Conservation (phyloP, 2,113 vertebrate species). For the Bucco capensis region DNA sequence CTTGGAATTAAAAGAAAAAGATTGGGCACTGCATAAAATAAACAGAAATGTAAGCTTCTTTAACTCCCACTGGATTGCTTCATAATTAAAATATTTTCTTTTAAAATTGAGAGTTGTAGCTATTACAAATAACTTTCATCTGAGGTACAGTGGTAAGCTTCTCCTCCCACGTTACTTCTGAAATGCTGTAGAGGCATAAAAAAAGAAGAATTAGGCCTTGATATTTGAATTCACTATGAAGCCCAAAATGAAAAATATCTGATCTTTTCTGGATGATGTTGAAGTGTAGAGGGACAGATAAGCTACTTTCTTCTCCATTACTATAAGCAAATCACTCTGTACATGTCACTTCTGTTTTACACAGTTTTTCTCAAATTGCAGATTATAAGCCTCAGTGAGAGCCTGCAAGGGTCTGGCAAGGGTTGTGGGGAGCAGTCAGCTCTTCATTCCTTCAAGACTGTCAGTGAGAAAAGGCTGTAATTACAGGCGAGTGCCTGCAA, state of each 20-base stretch:
- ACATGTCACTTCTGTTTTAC: not conserved
- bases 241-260: not conserved
- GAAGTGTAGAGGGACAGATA: not conserved
- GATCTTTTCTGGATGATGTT: not conserved
- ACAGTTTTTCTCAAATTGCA: not conserved
- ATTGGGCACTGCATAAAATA: not conserved
- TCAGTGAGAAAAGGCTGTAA: not conserved
- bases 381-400: not conserved
- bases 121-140: conserved; percentile 1
- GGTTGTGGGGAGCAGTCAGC: not conserved
- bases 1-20: not conserved
- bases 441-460: not conserved
- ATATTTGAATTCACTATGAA: not conserved
- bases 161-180: conserved; percentile 1
- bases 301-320: not conserved
- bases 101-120: conserved; percentile 18
- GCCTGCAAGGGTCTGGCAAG: not conserved
- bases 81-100: conserved; percentile 53
- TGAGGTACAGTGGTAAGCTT: not conserved
- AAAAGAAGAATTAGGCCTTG: not conserved
- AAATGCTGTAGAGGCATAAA: not conserved
- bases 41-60: conserved; percentile 6
- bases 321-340: not conserved
- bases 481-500: not conserved
- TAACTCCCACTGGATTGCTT: conserved; percentile 11